Evolutionary conservation across 2,797 vertebrate species (phyloP).

Genomic region (Antennarius maculatus): DNA sequence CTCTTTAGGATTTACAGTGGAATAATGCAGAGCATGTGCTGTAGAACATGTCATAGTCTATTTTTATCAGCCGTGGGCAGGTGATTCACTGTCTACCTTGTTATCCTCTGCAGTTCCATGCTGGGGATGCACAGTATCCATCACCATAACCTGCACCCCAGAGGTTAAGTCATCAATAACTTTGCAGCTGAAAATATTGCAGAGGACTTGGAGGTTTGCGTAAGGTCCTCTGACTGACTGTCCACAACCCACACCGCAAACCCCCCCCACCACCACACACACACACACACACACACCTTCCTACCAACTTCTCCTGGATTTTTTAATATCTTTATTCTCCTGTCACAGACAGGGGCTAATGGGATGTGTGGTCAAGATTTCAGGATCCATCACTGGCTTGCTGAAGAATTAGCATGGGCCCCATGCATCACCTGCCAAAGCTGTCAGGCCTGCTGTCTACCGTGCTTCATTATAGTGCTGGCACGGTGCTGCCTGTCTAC

Average conservation of each 20-base stretch:
- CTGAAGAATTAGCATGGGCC: conserved; percentile 94
- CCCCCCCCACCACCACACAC: conserved; percentile 47
- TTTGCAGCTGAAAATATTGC: conserved; percentile 79
- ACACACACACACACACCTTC: conserved; percentile 57
- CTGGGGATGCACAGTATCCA: conserved; percentile 80
- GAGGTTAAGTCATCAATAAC: conserved; percentile 87
- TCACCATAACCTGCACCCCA: conserved; percentile 84
- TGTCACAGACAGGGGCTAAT: conserved; percentile 99
- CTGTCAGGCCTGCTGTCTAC: conserved; percentile 89
- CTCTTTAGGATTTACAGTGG: conserved; percentile 63
- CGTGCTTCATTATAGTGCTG: conserved; percentile 90
- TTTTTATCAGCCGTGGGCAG: conserved; percentile 82
- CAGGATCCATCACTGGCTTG: conserved; percentile 96
- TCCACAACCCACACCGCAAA: conserved; percentile 57
- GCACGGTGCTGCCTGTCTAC: conserved; percentile 85
- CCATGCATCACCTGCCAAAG: conserved; percentile 96
- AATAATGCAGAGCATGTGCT: conserved; percentile 64
- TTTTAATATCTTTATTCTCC: conserved; percentile 88
- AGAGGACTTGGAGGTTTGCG: conserved; percentile 80
- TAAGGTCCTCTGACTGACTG: conserved; percentile 81
- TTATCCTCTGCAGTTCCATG: conserved; percentile 81
- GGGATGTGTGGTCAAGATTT: conserved; percentile 99
- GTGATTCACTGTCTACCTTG: conserved; percentile 85
- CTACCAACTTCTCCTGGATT: conserved; percentile 68
- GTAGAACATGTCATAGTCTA: conserved; percentile 76